A percentile compares a stretch with the other conserved stretches of the same genome.
Conservation (phyloP, 2,888 invertebrate genomes). For the Druceiella hillmani region DNA sequence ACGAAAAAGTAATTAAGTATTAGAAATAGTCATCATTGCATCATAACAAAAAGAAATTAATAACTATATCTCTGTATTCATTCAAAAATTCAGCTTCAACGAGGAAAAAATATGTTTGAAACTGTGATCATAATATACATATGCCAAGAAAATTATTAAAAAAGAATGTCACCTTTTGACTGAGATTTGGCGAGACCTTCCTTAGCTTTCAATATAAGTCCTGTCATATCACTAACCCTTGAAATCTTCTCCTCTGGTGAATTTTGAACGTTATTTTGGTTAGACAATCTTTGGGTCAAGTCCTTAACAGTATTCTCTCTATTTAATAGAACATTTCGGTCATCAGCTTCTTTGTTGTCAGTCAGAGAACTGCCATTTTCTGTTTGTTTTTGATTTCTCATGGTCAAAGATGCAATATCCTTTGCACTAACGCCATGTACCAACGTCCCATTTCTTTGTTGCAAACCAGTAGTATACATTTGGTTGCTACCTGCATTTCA, state of each 20-base stretch:
- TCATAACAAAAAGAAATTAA: no score
- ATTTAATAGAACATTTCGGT: conserved; percentile 64
- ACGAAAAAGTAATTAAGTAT: no score
- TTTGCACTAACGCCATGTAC: conserved; percentile 48
- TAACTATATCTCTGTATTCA: no score
- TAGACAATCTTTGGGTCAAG: conserved; percentile 77
- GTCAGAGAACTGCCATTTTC: no score
- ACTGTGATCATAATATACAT: conserved; percentile 17
- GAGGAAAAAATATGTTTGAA: no score
- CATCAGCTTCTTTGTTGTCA: conserved; percentile 52
- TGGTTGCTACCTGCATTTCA: no score
- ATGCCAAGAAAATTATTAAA: conserved; percentile 20
- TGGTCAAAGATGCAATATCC: conserved; percentile 37
- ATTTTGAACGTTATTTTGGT: conserved; percentile 50
- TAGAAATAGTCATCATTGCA: no score
- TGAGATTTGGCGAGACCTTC: conserved; percentile 85
- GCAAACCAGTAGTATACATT: conserved; percentile 52
- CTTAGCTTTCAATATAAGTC: conserved; percentile 89
- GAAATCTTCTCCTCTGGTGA: conserved; percentile 57
- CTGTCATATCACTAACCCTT: conserved; percentile 79
- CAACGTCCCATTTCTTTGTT: conserved; percentile 56
- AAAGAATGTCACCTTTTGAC: conserved; percentile 64
- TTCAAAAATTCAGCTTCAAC: no score
- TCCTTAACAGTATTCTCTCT: conserved; percentile 86
- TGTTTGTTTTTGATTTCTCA: conserved; percentile 48